Base-by-base conservation (phyloP, 2,888 invertebrate genomes). In the Pycnomerus fuliginosus region DNA sequence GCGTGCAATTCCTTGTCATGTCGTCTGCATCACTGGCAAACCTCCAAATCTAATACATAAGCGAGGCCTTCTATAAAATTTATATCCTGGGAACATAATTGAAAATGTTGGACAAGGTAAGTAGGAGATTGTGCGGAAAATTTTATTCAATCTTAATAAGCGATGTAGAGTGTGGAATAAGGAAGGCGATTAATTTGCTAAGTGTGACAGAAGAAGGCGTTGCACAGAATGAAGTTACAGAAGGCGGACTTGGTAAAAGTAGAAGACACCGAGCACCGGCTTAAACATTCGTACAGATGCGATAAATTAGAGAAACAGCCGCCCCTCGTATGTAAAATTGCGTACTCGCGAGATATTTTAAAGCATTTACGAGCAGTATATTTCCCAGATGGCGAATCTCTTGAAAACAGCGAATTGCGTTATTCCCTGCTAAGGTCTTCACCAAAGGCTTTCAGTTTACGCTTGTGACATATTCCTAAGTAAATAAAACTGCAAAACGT, bases 321-420 rank as follows among this genome's bases (percentile, higher is more conserved):
- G 58, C 61, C 61, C 56, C 61, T 62, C 56, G 61, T 61, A 63
- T 64, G 64, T 64, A 62, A 63, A 62, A 62, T 58, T 62, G 61
- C 61, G 60, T 58, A 55, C 53, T 55, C 44, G 54, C 41, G 55
- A 50, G 50, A 61, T 62, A 62, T 63, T 61, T 64, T 52, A 62
- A 55, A 56, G 44, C 51, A 32, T 53, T 48, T 41, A 49, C 48
- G 40, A 28, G 33, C 34, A 34, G 44, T 50, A 47, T 48, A 49
- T 39, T 34, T 47, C 34, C 29, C 27, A 25, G 25, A 16, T 25
- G 35, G 35, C 35, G 13, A 25, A 35, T 20, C 42, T 29, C 13
- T 11, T 14, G 23, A 31, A 39, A 38, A 44, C 25, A 30, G 16
- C 23, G 16, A 30, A 45, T 40, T 44, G 33, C 29, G 22, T 43